phyloP scores from a whole-genome alignment of 2,888 invertebrate genomes.

The Nymphalis polychloros region DNA sequence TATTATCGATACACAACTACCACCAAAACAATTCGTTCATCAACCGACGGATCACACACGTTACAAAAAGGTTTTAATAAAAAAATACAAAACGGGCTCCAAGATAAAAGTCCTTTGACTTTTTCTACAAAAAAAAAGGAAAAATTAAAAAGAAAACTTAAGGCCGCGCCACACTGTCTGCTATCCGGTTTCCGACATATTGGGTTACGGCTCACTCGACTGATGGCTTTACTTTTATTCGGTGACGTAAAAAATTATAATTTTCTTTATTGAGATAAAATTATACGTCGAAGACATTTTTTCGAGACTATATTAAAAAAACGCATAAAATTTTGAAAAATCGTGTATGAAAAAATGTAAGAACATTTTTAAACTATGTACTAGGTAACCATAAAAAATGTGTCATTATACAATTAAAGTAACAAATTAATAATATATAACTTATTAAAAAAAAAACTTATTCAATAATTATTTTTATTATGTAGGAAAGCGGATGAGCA shows the following conservation, averaged over 20 bases:
- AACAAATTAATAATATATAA: too few relatives aligned
- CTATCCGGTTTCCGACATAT: conserved; percentile 79
- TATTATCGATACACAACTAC: conserved; percentile 49
- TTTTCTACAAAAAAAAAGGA: conserved; percentile 62
- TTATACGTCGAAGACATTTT: conserved; percentile 50
- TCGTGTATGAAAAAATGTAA: background rate
- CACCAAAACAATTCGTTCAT: conserved; percentile 62
- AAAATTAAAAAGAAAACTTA: conserved; percentile 70
- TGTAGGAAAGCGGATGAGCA: too few relatives aligned
- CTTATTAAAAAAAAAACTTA: background rate
- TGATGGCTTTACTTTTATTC: conserved; percentile 65
- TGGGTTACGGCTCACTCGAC: conserved; percentile 68
- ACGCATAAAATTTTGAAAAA: conserved; percentile 5
- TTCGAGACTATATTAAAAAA: conserved; percentile 39
- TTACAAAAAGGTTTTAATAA: conserved; percentile 58
- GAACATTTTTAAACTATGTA: background rate
- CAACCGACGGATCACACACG: conserved; percentile 69
- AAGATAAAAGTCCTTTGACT: conserved; percentile 68
- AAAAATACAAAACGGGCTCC: conserved; percentile 53
- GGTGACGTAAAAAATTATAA: conserved; percentile 62
- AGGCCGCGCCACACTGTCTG: conserved; percentile 81
- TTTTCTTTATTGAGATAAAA: conserved; percentile 72
- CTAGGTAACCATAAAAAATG: background rate
- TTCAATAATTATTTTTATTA: too few relatives aligned
- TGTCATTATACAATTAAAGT: background rate